Base-by-base conservation (phyloP, 2,888 invertebrate species). In the Tenodera sinensis region DNA sequence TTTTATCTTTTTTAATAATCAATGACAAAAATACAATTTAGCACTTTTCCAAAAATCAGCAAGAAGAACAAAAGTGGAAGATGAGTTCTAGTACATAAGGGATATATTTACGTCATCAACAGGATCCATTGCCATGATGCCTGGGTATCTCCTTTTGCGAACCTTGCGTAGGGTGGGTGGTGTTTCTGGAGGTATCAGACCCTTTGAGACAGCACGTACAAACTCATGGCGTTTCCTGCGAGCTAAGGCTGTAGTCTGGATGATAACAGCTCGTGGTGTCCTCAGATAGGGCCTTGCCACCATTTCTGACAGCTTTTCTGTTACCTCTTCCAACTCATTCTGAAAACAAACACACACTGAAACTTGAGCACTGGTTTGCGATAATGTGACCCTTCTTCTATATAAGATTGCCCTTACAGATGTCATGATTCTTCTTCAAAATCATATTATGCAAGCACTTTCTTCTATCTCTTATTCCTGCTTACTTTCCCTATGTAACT, bases 321-420 rank as follows among this genome's bases (percentile, higher is more conserved):
- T 95, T 27, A 94, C 94, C 92, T 95, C 95, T 92, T 96, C 96
- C 84, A 96, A 92, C 92, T 96, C 96, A 91, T 95, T 96, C 95
- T 96, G 92, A 84, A 92, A 91, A 90, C 89, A 83, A 86, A 83
- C 85, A 84, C 86, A 87, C n/a, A n/a, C n/a, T n/a, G n/a, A n/a
- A n/a, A n/a, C n/a, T n/a, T n/a, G n/a, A n/a, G n/a, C n/a, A n/a
- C n/a, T n/a, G n/a, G n/a, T n/a, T n/a, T n/a, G n/a, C n/a, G n/a
- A n/a, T n/a, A n/a, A n/a, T n/a, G n/a, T n/a, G n/a, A n/a, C n/a
- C n/a, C n/a, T n/a, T n/a, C n/a, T n/a, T n/a, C n/a, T n/a, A n/a
- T n/a, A n/a, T n/a, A n/a, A n/a, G n/a, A n/a, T n/a, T n/a, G n/a
- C n/a, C n/a, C 30, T 30, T 30, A 30, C 30, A 30, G 30, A 30